Conservation (phyloP, 2,797 vertebrate genomes). For the Pampus argenteus region DNA sequence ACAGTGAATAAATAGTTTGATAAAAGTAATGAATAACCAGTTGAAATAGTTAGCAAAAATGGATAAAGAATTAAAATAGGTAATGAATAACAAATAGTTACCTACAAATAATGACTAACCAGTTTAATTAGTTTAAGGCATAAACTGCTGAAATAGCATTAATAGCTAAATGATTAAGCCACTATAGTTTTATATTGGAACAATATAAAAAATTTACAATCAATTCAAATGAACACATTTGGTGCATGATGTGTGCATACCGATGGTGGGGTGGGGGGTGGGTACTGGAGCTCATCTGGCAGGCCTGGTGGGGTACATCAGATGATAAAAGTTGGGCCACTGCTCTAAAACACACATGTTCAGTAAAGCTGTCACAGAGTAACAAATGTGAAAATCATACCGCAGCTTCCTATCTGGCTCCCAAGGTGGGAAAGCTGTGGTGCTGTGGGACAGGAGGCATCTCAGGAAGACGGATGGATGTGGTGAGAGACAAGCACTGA, state of each 20-base stretch:
- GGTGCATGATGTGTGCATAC: background rate
- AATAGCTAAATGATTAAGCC: too few species aligned
- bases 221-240: background rate
- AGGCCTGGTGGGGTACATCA: background rate
- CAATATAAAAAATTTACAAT: too few species aligned
- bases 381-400: slow-evolving; percentile 54
- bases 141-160: too few species aligned
- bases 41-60: background rate
- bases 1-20: background rate
- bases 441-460: slow-evolving; percentile 56
- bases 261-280: too few species aligned
- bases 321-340: background rate
- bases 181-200: too few species aligned
- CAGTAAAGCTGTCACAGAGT: slow-evolving; percentile 44
- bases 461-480: slow-evolving; percentile 63
- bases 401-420: slow-evolving; percentile 62
- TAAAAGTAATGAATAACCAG: background rate
- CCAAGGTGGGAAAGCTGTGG: slow-evolving; percentile 56
- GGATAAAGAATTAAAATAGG: background rate
- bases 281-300: slow-evolving; percentile 3
- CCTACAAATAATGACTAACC: too few species aligned
- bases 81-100: too few species aligned
- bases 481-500: slow-evolving; percentile 65
- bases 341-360: slow-evolving; percentile 20
- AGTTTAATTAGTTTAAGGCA: too few species aligned